These are phyloP conservation scores for Piaya cayana DNA, from an alignment of 2,113 vertebrate genomes.

Conservation along the genomic window DNA sequence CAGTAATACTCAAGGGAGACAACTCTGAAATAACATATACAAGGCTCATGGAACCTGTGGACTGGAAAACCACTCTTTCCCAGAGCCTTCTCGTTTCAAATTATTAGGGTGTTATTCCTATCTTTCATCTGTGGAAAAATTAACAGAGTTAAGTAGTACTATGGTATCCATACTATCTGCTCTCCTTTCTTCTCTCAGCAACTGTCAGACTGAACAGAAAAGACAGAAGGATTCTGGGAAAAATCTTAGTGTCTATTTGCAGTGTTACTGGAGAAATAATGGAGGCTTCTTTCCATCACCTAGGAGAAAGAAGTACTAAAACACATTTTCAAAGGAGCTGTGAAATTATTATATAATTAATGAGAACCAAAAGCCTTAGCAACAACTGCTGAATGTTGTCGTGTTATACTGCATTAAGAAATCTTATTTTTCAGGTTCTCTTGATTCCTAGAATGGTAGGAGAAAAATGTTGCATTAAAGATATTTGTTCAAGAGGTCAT, in stretches of 20 bases:
- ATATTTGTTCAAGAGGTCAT: background rate
- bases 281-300: background rate
- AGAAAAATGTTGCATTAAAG: background rate
- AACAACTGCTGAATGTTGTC: background rate
- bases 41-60: background rate
- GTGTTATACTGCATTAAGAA: background rate
- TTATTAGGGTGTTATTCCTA: background rate
- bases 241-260: background rate
- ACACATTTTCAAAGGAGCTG: background rate
- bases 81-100: background rate
- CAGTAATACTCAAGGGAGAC: background rate
- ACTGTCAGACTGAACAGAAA: background rate
- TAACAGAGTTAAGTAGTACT: background rate
- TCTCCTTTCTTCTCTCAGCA: background rate
- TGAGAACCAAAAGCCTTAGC: conserved; percentile 21
- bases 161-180: background rate
- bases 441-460: background rate
- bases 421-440: background rate
- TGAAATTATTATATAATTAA: background rate
- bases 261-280: background rate
- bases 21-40: background rate
- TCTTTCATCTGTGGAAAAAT: background rate
- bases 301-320: background rate
- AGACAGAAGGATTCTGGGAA: background rate
- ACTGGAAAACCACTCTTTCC: background rate